Evolutionary conservation across 2,888 invertebrate genomes (phyloP), one percentile per base, ranked within the genome.

Genomic region (Lepidochrysops patricia): DNA sequence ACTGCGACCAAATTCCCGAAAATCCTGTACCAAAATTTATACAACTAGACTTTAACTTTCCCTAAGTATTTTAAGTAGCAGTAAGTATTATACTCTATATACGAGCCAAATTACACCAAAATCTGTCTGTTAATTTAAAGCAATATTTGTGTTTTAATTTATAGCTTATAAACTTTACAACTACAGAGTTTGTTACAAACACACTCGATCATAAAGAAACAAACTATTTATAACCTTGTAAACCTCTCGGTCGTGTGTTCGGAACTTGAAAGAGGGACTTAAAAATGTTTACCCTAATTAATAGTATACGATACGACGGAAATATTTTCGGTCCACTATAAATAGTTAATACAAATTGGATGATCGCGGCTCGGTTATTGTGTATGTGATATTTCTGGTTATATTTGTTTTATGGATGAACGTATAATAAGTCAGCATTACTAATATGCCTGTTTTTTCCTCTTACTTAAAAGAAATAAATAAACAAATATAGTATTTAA

Each of bases 241-340:
- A 43, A 43, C 43, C 43, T 43, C 12, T 43, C 43, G 23, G 23
- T 19, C 43, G 43, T 4, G 43, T 9, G 43, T 43, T 43, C 4
- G 19, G 6, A 43, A 43, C 43, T 48, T 48, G 60, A 61, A 52
- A 58, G 61, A 61, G 62, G 58, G 52, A 32, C 49, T 48, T 65
- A 57, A 60, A 61, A 63, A 64, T 63, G 57, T 65, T 65, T 63
- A 60, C 59, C 60, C 61, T 58, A 64, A 65, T 65, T 61, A 66
- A 65, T 64, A 65, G 63, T 60, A n/a, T n/a, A n/a, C n/a, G n/a
- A n/a, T n/a, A 64, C 63, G 66, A 63, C 64, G 63, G 26, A 61
- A 1, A 50, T 67, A 64, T 67, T 66, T 63, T 64, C 59, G 63
- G 61, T 57, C 23, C 43, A 29, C 63, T 66, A 63, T 62, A 61